phyloP scores from a whole-genome alignment of 2,888 invertebrate genomes.

The Mimachlamys varia region DNA sequence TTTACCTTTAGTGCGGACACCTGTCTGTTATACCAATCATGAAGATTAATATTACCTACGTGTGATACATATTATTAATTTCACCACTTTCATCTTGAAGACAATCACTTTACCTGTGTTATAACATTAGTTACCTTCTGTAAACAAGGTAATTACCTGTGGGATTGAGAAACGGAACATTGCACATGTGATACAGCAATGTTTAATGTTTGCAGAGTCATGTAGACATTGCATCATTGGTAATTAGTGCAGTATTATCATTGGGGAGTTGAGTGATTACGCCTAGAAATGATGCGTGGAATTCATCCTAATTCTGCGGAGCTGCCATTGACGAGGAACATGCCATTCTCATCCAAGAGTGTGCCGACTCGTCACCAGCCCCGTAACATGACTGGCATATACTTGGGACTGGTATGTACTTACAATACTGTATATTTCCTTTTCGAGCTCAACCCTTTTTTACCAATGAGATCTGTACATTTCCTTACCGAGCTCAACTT shows the following conservation, averaged over 20 bases:
- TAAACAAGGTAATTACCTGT: neutral
- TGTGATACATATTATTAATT: neutral
- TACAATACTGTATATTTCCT: too few relatives aligned
- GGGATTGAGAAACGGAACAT: neutral
- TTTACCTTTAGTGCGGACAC: neutral
- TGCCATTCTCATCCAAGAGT: conserved; percentile 67
- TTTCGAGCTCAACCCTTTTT: too few relatives aligned
- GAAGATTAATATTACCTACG: neutral
- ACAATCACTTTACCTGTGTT: neutral
- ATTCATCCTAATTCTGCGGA: conserved; percentile 44
- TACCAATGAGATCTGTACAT: too few relatives aligned
- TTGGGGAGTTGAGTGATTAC: neutral
- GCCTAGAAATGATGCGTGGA: conserved; percentile 45
- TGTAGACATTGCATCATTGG: neutral
- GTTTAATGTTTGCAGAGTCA: neutral
- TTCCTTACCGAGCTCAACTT: too few relatives aligned
- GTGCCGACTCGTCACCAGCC: conserved; percentile 65
- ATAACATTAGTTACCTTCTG: neutral
- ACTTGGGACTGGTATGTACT: conserved; percentile 69
- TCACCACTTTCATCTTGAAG: neutral
- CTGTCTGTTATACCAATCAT: neutral
- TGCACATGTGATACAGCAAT: neutral
- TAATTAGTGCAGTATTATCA: conserved; percentile 36
- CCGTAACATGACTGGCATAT: conserved; percentile 73
- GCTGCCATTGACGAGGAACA: conserved; percentile 68